Base-by-base conservation (phyloP, 2,113 vertebrate genomes). In the Sylvilagus bachmani region DNA sequence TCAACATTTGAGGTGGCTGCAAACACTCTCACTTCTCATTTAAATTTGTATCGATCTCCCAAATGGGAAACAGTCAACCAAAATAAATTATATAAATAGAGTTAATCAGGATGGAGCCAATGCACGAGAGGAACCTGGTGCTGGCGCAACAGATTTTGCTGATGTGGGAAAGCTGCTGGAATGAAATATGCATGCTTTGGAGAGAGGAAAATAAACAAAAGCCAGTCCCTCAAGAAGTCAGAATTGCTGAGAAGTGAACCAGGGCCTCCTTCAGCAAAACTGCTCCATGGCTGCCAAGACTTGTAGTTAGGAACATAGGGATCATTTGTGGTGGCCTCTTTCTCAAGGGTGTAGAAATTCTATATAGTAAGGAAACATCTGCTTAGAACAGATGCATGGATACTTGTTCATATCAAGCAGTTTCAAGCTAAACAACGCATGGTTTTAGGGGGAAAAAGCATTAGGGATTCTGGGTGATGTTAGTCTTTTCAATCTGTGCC, bases 61-160 rank as follows among this genome's bases (percentile, higher is more conserved):
- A 97, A 97, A 98, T 93, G 86, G 95, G 95, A 98, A 98, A 92
- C 93, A 97, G 95, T 97, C 91, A 85, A 92, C 89, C 80, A 96
- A 98, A 98, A 97, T 98, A 98, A 98, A 98, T 98, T 86, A 97
- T 70, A 90, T 87, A 97, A 97, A 97, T 96, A 94, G 96, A 98
- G 94, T 97, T 97, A 96, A 97, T 98, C 97, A 97, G 97, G 95
- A 94, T 2, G 82, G 87, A 0, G 96, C 93, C 88, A 44, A 71
- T 21, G 91, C 83, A 17, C 1, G 24, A 93, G 91, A 95, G 89
- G 89, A 96, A 96, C 93, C 83, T 81, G 94, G 79, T 91, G 53
- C 91, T 75, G 85, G 96, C 78, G 70, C 74, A 75, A 78, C 77
- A 80, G 95, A 75, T 95, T 97, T 91, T 96, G 97, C 94, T 94